Conservation (phyloP, 35 echinoderm and acorn worm species). For the Ophiothrix spiculata region DNA sequence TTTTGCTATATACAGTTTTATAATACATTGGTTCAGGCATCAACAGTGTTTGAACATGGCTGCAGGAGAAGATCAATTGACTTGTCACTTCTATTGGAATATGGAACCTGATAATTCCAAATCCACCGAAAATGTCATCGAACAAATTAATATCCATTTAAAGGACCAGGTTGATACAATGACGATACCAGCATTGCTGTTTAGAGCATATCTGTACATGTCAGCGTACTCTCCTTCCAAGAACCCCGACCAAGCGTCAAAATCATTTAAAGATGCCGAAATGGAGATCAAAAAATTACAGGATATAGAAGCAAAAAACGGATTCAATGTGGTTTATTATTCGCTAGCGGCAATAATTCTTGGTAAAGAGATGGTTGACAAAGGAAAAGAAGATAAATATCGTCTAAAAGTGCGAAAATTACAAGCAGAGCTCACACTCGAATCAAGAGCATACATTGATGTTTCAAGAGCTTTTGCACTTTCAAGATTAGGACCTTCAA, state of each 20-base stretch:
- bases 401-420: background rate
- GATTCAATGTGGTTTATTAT: background rate
- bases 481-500: background rate
- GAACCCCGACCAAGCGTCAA: background rate
- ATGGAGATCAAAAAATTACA: background rate
- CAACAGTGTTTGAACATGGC: too few species aligned
- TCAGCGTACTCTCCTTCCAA: background rate
- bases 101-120: background rate
- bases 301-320: background rate
- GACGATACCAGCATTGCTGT: background rate
- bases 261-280: background rate
- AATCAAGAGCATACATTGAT: background rate
- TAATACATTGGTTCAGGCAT: too few species aligned
- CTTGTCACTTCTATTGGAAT: background rate
- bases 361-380: background rate
- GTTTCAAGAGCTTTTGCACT: background rate
- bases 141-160: background rate
- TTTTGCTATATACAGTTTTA: too few species aligned
- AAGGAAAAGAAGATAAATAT: background rate
- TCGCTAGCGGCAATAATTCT: background rate
- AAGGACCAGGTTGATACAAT: background rate
- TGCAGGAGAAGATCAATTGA: background rate
- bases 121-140: background rate
- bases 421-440: background rate
- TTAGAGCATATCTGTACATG: background rate